Evolutionary conservation across 2,888 invertebrate species (phyloP).

Genomic region (Polymixis lichenea): DNA sequence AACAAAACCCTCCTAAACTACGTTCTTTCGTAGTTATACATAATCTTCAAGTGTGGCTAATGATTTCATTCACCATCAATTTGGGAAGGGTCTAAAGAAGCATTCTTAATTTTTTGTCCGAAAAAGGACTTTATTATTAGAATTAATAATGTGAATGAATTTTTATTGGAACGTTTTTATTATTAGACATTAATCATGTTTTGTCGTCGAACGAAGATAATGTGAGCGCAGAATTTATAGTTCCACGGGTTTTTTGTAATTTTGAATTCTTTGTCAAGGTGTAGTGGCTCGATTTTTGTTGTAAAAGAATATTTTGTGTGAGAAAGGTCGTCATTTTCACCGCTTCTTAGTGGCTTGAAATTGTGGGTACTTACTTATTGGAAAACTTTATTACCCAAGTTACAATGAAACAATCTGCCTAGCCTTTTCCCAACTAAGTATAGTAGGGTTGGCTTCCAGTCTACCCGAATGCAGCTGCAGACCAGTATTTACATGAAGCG

Average conservation of each 20-base stretch:
- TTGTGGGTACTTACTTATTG: background rate
- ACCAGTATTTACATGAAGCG: too few relatives aligned
- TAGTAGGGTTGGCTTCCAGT: too few relatives aligned
- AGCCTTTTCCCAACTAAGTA: too few relatives aligned
- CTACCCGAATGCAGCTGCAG: too few relatives aligned
- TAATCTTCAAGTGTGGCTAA: constrained; percentile 69
- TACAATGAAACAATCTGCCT: background rate
- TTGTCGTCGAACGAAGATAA: constrained; percentile 77
- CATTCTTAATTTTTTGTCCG: constrained; percentile 70
- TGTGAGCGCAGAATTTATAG: constrained; percentile 59
- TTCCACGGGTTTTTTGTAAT: constrained; percentile 15
- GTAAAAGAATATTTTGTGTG: background rate
- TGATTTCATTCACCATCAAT: constrained; percentile 64
- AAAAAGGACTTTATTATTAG: constrained; percentile 72
- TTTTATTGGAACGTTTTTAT: constrained; percentile 80
- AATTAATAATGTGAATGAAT: constrained; percentile 82
- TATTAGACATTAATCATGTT: constrained; percentile 82
- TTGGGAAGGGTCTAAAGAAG: constrained; percentile 20
- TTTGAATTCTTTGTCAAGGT: constrained; percentile 29
- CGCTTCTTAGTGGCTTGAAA: background rate
- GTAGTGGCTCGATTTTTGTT: constrained; percentile 15
- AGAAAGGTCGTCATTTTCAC: background rate
- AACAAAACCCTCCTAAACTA: background rate
- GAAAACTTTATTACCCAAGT: background rate
- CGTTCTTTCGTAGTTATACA: background rate